Evolutionary conservation across 2,113 vertebrate genomes (phyloP).

Genomic region (Chaenocephalus aceratus): DNA sequence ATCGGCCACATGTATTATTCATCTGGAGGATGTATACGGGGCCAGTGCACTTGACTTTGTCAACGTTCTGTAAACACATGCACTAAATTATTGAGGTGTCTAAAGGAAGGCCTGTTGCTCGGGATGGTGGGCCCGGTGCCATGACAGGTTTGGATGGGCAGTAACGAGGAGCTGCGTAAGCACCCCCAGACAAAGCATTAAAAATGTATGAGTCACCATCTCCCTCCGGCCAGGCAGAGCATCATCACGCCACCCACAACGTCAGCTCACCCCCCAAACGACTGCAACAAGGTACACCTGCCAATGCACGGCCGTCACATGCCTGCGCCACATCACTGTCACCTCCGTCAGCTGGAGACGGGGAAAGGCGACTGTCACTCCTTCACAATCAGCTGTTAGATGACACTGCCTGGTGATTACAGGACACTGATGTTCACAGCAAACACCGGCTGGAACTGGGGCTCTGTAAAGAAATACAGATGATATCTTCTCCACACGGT

Average conservation of each 20-base stretch:
- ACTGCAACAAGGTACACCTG: conserved; percentile 53
- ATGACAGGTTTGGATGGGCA: conserved; percentile 70
- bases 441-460: conserved; percentile 5
- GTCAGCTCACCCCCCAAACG: conserved; percentile 8
- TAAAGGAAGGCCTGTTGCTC: conserved; percentile 64
- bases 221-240: conserved; percentile 48
- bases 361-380: conserved; percentile 19
- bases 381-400: conserved; percentile 27
- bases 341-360: conserved; percentile 39
- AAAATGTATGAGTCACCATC: conserved; percentile 72
- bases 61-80: conserved; percentile 81
- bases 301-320: conserved; percentile 61
- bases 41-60: conserved; percentile 77
- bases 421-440: conserved; percentile 13
- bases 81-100: conserved; percentile 82
- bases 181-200: conserved; percentile 68
- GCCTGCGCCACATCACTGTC: conserved; percentile 52
- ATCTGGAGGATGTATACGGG: conserved; percentile 66
- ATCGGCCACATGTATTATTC: conserved; percentile 79
- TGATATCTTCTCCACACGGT: background rate
- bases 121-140: conserved; percentile 46
- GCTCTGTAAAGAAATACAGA: conserved; percentile 25
- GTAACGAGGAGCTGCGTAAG: conserved; percentile 74
- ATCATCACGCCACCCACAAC: conserved; percentile 29
- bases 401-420: conserved; percentile 33